phyloP scores from a whole-genome alignment of 2,113 vertebrate genomes.

The Corythaixoides concolor region DNA sequence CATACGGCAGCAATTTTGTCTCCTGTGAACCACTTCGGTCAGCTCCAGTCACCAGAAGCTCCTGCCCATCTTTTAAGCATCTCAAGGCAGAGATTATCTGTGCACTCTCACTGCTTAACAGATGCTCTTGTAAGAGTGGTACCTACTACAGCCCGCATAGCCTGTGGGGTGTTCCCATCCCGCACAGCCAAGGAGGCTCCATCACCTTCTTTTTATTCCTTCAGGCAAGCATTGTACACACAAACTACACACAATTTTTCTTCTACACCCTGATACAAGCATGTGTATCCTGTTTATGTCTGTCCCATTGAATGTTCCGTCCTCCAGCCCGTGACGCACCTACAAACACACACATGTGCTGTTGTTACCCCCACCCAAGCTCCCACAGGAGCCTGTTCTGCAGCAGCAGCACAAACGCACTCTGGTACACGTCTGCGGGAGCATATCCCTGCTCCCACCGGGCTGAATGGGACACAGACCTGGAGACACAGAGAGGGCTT shows the following conservation, averaged over 20 bases:
- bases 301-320: not conserved
- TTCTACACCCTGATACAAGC: not conserved
- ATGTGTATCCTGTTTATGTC: not conserved
- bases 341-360: not conserved
- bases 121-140: not conserved
- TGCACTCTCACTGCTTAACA: not conserved
- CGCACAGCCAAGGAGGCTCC: not conserved
- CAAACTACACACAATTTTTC: not conserved
- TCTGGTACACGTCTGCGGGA: not conserved
- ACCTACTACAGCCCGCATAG: not conserved
- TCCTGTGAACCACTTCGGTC: not conserved
- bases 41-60: not conserved
- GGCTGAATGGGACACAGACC: not conserved
- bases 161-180: not conserved
- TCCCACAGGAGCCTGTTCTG: not conserved
- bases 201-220: not conserved
- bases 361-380: not conserved
- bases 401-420: not conserved
- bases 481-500: not conserved
- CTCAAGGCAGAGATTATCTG: not conserved
- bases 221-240: not conserved
- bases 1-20: not conserved
- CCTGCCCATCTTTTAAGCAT: not conserved
- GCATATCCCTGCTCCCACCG: not conserved
- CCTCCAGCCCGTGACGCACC: not conserved